Conservation (phyloP, 2,113 vertebrate species). For the Nothocercus nigrocapillus region DNA sequence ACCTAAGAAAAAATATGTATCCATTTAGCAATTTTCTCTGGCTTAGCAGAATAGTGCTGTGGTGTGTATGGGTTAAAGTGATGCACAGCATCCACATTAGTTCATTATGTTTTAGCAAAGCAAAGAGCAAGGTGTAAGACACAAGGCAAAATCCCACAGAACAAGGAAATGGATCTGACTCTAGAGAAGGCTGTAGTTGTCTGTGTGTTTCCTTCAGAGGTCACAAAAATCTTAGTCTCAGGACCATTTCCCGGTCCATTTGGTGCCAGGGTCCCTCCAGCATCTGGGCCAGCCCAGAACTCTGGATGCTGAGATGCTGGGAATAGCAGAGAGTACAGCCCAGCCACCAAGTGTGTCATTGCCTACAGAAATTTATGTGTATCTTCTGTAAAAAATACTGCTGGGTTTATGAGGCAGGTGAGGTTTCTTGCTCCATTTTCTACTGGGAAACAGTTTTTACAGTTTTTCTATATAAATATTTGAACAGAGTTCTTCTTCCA, state of each 20-base stretch:
- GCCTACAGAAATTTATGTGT: not conserved
- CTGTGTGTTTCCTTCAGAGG: too few relatives aligned
- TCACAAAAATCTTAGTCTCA: too few relatives aligned
- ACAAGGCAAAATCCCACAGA: too few relatives aligned
- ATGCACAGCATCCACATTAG: not conserved
- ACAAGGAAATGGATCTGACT: not conserved
- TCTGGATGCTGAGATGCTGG: accelerated
- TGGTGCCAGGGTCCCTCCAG: not conserved
- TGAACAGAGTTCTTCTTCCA: not conserved
- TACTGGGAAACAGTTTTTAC: not conserved
- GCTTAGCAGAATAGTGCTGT: not conserved
- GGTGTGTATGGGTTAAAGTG: not conserved
- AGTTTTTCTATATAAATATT: not conserved
- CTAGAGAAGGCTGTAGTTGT: not conserved
- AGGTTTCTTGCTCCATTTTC: not conserved
- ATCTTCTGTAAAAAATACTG: not conserved
- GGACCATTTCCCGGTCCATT: not conserved
- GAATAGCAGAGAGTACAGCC: not conserved
- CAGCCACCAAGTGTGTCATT: accelerated
- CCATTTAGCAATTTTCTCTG: not conserved
- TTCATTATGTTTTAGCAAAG: accelerated
- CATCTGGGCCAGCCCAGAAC: not conserved
- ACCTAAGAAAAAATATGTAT: not conserved
- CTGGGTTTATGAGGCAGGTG: constrained; percentile 3
- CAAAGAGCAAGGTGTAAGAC: not conserved